Evolutionary conservation across 2,797 vertebrate genomes (phyloP), one percentile per base, ranked within the genome.

Genomic region (Emys orbicularis): DNA sequence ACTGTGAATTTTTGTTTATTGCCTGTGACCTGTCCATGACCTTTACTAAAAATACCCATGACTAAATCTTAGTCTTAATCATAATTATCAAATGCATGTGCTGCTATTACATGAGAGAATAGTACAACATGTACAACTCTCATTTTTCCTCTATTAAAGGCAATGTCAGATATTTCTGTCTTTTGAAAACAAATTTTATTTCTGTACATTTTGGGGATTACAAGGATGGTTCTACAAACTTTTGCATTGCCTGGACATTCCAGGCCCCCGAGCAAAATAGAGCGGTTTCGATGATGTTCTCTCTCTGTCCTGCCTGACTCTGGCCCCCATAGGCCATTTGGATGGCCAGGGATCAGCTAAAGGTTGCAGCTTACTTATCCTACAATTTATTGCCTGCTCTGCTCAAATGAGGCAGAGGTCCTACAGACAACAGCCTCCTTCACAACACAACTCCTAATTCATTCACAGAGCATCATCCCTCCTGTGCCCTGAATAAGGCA

Each of bases 391-490:
- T 1, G 9, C 1, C 0, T 77, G 9, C 81, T 89, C 52, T 94
- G 37, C 76, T 83, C 0, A 57, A 10, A 83, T 29, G 77, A 34
- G 74, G 56, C 47, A 80, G 47, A 86, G 23, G 29, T 10, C 18
- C 4, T 47, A 65, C 4, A 11, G 90, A 41, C 74, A 92, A 74
- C 4, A 65, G 2, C 0, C 0, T 1, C 50, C 44, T 90, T 65
- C 44, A 8, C 44, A 90, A 50, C 44, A 16, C 6, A 34, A 52
- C n/a, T 29, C 50, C 29, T 18, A 41, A 88, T 7, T 29, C 74
- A 13, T 49, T 81, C 79, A 47, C 47, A 85, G 53, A 16, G 7
- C 5, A 23, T 21, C 53, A 4, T 0, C 8, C 84, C 84, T 50
- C 56, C 74, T 12, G 2, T 81, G n/a, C 81, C 53, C 50, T 61